Evolutionary conservation across 2,888 invertebrate species (phyloP).

Genomic region (Azorinus chamasolen): DNA sequence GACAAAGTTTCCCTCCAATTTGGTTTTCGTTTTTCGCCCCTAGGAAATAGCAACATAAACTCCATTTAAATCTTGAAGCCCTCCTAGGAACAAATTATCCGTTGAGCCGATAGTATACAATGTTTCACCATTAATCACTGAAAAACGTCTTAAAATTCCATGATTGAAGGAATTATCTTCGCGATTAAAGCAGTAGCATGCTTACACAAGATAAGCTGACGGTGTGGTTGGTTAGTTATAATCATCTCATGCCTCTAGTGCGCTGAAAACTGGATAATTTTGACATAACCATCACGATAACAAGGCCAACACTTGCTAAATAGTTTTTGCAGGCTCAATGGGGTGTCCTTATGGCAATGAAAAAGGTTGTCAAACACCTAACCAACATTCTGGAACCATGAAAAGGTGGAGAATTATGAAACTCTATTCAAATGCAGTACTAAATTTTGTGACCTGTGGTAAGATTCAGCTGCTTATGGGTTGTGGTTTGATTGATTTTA

Average conservation of each 20-base stretch:
- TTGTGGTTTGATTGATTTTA: too few relatives aligned
- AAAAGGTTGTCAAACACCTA: too few relatives aligned
- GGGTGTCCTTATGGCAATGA: too few relatives aligned
- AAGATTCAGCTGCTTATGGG: too few relatives aligned
- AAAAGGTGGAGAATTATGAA: too few relatives aligned
- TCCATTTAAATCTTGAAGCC: conserved; percentile 53
- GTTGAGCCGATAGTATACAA: conserved; percentile 55
- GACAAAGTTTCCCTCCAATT: too few relatives aligned
- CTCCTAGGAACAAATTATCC: conserved; percentile 70
- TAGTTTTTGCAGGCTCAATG: neutral
- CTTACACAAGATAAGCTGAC: conserved; percentile 57
- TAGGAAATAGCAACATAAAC: conserved; percentile 60
- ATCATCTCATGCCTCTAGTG: conserved; percentile 55
- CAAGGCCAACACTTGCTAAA: conserved; percentile 17
- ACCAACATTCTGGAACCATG: too few relatives aligned
- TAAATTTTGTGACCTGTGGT: too few relatives aligned
- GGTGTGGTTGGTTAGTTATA: conserved; percentile 52
- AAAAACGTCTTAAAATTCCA: conserved; percentile 66
- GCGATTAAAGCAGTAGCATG: conserved; percentile 58
- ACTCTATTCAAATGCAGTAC: too few relatives aligned
- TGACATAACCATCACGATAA: conserved; percentile 36
- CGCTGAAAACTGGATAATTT: conserved; percentile 41
- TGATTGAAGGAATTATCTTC: conserved; percentile 53
- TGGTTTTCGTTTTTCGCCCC: too few relatives aligned
- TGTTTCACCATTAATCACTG: conserved; percentile 54